Evolutionary conservation across 1,140 invertebrate genomes (phyloP).

Genomic region (Brevipalpus yothersi): DNA sequence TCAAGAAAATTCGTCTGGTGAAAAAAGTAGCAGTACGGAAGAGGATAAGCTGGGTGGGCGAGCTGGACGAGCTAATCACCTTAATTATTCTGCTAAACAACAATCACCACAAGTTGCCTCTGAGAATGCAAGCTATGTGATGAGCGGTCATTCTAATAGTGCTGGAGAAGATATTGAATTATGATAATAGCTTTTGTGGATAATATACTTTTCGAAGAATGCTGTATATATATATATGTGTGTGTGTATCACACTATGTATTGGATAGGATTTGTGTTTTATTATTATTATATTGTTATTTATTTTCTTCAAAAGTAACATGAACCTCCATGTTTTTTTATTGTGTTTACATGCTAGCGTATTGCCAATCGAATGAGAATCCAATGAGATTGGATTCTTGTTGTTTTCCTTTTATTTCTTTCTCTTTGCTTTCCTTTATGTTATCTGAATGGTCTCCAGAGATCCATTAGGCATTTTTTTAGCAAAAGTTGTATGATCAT

Average conservation of each 20-base stretch:
- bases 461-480: not conserved
- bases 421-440: no score
- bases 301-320: no score
- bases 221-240: no score
- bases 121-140: slow-evolving; percentile 1
- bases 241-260: no score
- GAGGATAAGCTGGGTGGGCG: not conserved
- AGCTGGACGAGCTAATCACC: not conserved
- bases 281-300: no score
- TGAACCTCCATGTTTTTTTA: no score
- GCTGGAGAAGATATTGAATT: slow-evolving; percentile 1
- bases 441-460: not conserved
- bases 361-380: no score
- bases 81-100: not conserved
- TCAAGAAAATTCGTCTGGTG: not conserved
- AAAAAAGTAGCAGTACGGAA: not conserved
- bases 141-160: slow-evolving; percentile 3
- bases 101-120: not conserved
- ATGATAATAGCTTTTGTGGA: slow-evolving; percentile 1
- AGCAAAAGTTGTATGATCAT: not conserved
- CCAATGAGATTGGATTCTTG: no score
- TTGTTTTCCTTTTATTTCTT: no score
- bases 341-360: no score
- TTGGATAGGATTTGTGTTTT: no score
- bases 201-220: no score